These are phyloP conservation scores for Trichosurus vulpecula DNA, from an alignment of 2,797 vertebrate genomes.

Conservation along the genomic window DNA sequence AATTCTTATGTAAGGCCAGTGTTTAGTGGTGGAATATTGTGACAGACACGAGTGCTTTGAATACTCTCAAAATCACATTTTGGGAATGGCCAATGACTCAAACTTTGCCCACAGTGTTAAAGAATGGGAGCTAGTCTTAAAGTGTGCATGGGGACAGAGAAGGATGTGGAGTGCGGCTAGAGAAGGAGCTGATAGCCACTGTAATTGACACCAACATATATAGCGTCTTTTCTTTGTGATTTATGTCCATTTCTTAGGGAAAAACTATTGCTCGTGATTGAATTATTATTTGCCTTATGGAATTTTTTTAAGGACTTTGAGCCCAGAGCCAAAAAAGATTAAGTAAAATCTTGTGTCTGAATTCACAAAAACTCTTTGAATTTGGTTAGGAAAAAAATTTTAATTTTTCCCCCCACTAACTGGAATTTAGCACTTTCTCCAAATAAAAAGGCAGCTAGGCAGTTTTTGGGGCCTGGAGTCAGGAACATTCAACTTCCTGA, in stretches of 20 bases:
- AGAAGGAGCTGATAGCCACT: not conserved
- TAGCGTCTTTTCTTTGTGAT: not conserved
- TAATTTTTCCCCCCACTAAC: not conserved
- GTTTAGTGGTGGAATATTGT: not conserved
- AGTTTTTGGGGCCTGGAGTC: not conserved
- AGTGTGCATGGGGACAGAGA: not conserved
- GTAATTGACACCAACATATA: not conserved
- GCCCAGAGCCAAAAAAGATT: not conserved
- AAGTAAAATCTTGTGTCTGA: not conserved
- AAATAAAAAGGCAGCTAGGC: not conserved
- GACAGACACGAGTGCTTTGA: not conserved
- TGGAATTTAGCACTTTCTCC: not conserved
- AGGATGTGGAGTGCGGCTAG: not conserved
- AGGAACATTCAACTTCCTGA: not conserved
- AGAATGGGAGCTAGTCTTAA: not conserved
- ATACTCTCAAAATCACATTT: conserved; percentile 12
- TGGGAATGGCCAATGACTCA: conserved; percentile 23
- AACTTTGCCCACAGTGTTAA: conserved; percentile 6
- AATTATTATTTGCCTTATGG: conserved; percentile 13
- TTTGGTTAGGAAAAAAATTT: not conserved
- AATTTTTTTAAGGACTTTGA: not conserved
- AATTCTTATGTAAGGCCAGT: not conserved
- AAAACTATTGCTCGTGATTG: not conserved
- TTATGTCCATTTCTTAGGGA: not conserved
- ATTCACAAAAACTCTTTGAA: not conserved